Evolutionary conservation across 2,797 vertebrate genomes (phyloP).

Genomic region (Hydrocynus forskahlii): DNA sequence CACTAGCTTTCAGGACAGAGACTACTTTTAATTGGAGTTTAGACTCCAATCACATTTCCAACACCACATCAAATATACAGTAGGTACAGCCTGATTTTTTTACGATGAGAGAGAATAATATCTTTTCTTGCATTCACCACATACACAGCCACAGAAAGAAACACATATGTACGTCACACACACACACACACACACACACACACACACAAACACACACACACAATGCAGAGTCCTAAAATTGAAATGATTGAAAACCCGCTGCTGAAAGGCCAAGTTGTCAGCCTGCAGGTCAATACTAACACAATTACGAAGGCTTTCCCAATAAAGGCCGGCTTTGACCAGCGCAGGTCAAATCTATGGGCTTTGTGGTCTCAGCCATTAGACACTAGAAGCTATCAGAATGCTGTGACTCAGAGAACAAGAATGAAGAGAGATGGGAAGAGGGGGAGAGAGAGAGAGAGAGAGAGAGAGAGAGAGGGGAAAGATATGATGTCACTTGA

Average conservation of each 20-base stretch:
- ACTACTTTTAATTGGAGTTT: too few species aligned
- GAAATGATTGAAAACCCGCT: conserved; percentile 27
- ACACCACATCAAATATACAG: neutral
- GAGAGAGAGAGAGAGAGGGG: neutral
- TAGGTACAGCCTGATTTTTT: neutral
- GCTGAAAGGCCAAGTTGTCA: conserved; percentile 37
- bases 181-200: neutral
- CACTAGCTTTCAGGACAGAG: too few species aligned
- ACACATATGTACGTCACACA: too few species aligned
- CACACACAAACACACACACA: neutral
- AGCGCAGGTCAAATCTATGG: conserved; percentile 32
- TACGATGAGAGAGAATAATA: conserved; percentile 11
- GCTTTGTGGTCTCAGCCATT: conserved; percentile 25
- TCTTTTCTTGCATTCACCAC: neutral
- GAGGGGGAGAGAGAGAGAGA: conserved; percentile 2
- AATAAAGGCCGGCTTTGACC: conserved; percentile 29
- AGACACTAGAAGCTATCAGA: conserved; percentile 30
- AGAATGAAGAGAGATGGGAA: neutral
- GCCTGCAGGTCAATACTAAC: conserved; percentile 44
- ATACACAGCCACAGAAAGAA: neutral
- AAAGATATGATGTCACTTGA: neutral
- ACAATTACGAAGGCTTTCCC: conserved; percentile 48
- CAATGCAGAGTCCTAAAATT: neutral
- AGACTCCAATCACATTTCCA: neutral
- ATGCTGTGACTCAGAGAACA: conserved; percentile 40